Evolutionary conservation across 2,113 vertebrate species (phyloP).

Genomic region (Ailuropoda melanoleuca): DNA sequence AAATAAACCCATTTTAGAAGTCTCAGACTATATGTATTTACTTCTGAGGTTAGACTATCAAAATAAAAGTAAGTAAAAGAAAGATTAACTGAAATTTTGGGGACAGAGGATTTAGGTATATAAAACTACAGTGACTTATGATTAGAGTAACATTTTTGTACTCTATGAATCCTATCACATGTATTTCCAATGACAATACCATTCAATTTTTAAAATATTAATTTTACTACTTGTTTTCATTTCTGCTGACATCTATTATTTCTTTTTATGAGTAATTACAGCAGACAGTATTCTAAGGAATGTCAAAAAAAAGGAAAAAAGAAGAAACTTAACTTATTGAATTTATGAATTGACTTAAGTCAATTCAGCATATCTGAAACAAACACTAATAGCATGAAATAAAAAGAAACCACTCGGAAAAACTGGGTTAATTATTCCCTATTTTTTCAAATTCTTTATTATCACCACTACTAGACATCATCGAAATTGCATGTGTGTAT

Average conservation of each 20-base stretch:
- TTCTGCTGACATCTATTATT: neutral
- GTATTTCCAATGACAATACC: neutral
- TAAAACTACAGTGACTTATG: neutral
- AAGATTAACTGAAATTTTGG: neutral
- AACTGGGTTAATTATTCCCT: neutral
- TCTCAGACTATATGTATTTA: neutral
- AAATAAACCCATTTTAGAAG: neutral
- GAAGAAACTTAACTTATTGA: neutral
- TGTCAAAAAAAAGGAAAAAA: neutral
- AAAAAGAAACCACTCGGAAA: neutral
- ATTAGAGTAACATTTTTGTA: neutral
- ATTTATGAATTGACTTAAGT: too few species aligned
- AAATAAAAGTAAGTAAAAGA: neutral
- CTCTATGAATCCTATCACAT: neutral
- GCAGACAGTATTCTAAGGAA: neutral
- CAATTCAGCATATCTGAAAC: neutral
- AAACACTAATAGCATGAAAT: neutral
- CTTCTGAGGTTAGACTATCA: neutral
- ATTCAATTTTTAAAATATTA: neutral
- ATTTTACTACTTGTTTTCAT: neutral
- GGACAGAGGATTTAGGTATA: neutral
- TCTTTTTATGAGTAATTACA: neutral
- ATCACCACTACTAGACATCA: neutral
- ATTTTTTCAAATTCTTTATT: neutral
- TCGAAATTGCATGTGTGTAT: neutral